A percentile compares a stretch with the other conserved stretches of the same genome.
phyloP scores from a whole-genome alignment of 2,888 invertebrate species.

The Endotricha flammealis region DNA sequence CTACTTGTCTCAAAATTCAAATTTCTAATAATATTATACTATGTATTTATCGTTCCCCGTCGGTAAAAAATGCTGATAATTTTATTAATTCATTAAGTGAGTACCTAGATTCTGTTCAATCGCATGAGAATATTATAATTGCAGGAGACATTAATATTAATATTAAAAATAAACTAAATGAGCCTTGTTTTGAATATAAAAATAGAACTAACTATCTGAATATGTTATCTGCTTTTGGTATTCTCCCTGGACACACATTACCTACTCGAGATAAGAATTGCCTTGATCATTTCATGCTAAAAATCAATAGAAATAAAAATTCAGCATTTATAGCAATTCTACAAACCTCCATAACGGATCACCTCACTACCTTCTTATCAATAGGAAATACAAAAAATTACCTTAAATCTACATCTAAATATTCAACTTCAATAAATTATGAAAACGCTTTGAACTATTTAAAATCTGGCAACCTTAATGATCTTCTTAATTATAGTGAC shows the following conservation, averaged over 20 bases:
- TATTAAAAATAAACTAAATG: background rate
- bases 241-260: background rate
- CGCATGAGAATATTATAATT: conserved; percentile 2
- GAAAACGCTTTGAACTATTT: too few species aligned
- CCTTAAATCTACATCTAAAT: background rate
- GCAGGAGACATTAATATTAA: conserved; percentile 8
- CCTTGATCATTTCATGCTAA: conserved; percentile 5
- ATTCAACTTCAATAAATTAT: too few species aligned
- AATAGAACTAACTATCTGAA: conserved; percentile 2
- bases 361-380: background rate
- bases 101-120: background rate
- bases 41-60: background rate
- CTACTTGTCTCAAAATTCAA: background rate
- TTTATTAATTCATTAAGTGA: background rate
- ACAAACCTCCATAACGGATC: conserved; percentile 3
- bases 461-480: background rate
- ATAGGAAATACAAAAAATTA: background rate
- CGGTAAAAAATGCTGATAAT: background rate
- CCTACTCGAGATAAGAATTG: conserved; percentile 6
- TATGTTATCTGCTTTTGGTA: background rate
- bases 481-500: background rate
- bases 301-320: background rate
- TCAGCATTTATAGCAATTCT: background rate
- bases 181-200: background rate
- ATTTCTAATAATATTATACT: background rate